Evolutionary conservation across 2,113 vertebrate genomes (phyloP).

Genomic region (Columbina picui): DNA sequence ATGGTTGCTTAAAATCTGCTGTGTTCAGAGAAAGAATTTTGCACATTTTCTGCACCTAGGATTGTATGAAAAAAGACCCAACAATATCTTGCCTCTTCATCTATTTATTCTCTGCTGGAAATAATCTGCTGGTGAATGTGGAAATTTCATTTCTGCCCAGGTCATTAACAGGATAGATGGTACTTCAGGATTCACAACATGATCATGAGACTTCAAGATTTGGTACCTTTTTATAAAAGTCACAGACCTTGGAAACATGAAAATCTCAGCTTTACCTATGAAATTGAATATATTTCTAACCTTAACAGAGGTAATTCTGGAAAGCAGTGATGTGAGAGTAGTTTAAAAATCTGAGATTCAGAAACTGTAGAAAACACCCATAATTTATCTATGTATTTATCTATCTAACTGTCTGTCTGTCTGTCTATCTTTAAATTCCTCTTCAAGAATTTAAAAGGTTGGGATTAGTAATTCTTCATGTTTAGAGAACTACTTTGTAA

Average conservation of each 20-base stretch:
- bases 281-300: background rate
- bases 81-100: background rate
- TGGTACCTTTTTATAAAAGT: background rate
- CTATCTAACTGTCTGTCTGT: too few relatives aligned
- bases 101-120: background rate
- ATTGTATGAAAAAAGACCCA: background rate
- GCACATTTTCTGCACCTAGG: background rate
- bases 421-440: background rate
- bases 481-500: background rate
- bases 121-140: background rate
- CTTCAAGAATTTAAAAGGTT: background rate
- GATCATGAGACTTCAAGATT: background rate
- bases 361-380: background rate
- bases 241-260: background rate
- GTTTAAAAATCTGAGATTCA: background rate
- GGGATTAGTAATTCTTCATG: background rate
- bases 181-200: background rate
- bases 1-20: background rate
- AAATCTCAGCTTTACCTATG: background rate
- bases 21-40: background rate
- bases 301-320: background rate
- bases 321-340: background rate
- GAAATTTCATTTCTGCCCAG: background rate
- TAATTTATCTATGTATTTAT: background rate
- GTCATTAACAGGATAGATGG: background rate